These are phyloP conservation scores for Nycteola revayana DNA, from an alignment of 2,888 invertebrate genomes.

Conservation along the genomic window DNA sequence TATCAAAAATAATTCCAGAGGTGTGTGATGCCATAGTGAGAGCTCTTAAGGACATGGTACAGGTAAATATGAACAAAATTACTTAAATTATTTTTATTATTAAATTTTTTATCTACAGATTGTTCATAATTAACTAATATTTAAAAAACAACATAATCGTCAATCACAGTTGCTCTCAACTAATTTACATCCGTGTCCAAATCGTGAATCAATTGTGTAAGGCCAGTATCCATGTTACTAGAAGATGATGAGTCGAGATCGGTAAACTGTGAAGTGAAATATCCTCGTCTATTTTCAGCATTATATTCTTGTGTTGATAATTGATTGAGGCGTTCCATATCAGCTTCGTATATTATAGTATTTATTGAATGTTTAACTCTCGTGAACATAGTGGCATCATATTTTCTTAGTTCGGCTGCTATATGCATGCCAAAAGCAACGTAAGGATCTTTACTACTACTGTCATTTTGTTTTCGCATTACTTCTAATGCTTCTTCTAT, in stretches of 20 bases:
- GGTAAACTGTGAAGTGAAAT: slow-evolving; percentile 2
- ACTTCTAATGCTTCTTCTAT: not conserved
- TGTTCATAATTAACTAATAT: no score
- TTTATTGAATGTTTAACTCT: slow-evolving; percentile 18
- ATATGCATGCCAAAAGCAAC: slow-evolving; percentile 22
- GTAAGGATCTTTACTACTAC: slow-evolving; percentile 5
- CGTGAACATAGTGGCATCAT: slow-evolving; percentile 12
- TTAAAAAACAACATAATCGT: not conserved
- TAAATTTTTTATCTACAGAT: no score
- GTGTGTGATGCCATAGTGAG: not conserved
- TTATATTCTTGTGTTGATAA: not conserved
- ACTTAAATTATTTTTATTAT: no score
- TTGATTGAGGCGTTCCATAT: slow-evolving; percentile 11
- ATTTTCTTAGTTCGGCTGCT: slow-evolving; percentile 20
- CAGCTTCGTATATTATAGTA: slow-evolving; percentile 22
- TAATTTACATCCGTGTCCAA: not conserved
- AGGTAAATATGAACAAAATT: no score
- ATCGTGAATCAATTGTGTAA: no score
- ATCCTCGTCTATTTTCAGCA: slow-evolving; percentile 1
- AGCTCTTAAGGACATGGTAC: no score
- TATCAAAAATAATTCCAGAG: slow-evolving; percentile 8
- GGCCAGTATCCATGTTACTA: no score
- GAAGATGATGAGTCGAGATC: no score
- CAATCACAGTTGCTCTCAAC: no score
- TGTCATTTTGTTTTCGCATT: not conserved